Base-by-base conservation (phyloP, 1,140 invertebrate genomes). In the Frieseomelitta varia region DNA sequence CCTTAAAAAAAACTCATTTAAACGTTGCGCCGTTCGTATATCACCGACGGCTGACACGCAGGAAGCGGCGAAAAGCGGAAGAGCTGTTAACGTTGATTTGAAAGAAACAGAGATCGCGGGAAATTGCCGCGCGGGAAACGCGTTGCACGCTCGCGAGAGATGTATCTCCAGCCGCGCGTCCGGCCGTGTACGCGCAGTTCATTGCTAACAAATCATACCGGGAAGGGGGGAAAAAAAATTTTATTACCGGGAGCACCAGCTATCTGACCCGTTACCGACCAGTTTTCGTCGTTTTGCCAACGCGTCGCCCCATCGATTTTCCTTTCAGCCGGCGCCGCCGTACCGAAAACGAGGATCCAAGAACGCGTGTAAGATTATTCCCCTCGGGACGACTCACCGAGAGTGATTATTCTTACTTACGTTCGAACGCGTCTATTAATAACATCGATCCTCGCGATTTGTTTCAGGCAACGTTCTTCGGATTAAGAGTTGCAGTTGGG, bases 161-260 rank as follows among this genome's bases (percentile, higher is more conserved):
- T 85, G 72, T 85, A 80, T 86, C 61, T 85, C 76, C 56, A 83
- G 58, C 71, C 68, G 47, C 85, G 63, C 79, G 34, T 82, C 39
- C 39, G 75, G 68, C 30, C 68, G 69, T 65, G 75, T 79, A 8
- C 17, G 68, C 69, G 77, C 84, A 85, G 83, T 86, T 74, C 76
- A 86, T 86, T 85, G 84, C 76, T 21, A 85, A 85, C 83, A 86
- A 86, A 80, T 86, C 83, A 86, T 86, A 76, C 75, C 58, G 61
- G 58, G 58, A 17, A 0, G 4, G 55, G 8, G 12, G 61, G n/a
- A 17, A 15, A 78, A 86, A 85, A 86, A 86, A 86, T 86, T 85
- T 74, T 85, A 85, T 78, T 85, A 84, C 85, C 78, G 53, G 47
- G 61, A 47, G 39, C 8, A 6, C 83, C 83, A 58, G 79, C 76